Conservation (phyloP, 2,888 invertebrate species). For the Dysmachus trigonus region DNA sequence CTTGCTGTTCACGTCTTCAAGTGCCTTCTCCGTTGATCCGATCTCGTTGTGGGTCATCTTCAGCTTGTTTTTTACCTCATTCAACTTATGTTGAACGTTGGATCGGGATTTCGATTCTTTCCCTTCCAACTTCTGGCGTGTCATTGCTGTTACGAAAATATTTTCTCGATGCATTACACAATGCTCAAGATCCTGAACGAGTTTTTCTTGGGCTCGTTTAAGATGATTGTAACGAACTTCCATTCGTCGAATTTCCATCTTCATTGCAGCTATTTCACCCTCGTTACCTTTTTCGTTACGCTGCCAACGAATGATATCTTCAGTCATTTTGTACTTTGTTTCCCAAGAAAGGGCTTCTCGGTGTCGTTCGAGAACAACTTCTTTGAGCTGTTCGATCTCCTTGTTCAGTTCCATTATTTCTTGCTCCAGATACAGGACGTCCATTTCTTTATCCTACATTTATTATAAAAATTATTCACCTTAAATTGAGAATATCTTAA, state of each 20-base stretch:
- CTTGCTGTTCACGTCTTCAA: constrained; percentile 54
- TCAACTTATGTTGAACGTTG: constrained; percentile 68
- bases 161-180: constrained; percentile 72
- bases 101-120: constrained; percentile 65
- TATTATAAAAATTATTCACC: background rate
- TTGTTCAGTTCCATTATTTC: constrained; percentile 73
- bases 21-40: constrained; percentile 54
- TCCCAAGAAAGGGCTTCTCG: constrained; percentile 83
- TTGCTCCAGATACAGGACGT: constrained; percentile 73
- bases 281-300: constrained; percentile 71
- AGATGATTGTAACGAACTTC: constrained; percentile 68
- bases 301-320: constrained; percentile 75
- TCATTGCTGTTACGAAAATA: constrained; percentile 69
- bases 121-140: constrained; percentile 66
- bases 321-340: constrained; percentile 77
- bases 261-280: constrained; percentile 81
- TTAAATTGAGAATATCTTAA: background rate
- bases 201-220: constrained; percentile 61
- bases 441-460: constrained; percentile 73
- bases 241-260: constrained; percentile 84
- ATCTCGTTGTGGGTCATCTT: constrained; percentile 66
- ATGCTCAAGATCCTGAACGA: constrained; percentile 71
- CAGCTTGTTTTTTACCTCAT: constrained; percentile 69
- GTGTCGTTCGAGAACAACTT: constrained; percentile 71
- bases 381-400: constrained; percentile 69